Conservation (phyloP, 2,888 invertebrate species). For the Thymelicus lineola region DNA sequence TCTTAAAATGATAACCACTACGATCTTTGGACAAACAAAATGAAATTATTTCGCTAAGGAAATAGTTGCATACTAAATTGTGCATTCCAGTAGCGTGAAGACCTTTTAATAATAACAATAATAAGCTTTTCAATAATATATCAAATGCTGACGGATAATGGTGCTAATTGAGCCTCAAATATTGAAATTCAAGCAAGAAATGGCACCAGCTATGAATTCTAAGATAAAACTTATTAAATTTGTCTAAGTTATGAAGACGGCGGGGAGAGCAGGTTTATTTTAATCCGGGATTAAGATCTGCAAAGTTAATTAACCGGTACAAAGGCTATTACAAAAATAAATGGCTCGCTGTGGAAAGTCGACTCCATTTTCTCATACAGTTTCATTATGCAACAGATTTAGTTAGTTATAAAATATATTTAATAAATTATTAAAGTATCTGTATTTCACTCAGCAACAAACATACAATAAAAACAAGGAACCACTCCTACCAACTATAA, state of each 20-base stretch:
- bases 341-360: slow-evolving; percentile 17
- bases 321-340: slow-evolving; percentile 42
- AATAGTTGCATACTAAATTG: no score
- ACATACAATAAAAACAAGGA: no score
- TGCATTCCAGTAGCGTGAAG: no score
- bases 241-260: slow-evolving; percentile 54
- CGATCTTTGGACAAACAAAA: no score
- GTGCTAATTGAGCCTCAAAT: slow-evolving; percentile 6
- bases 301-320: slow-evolving; percentile 53
- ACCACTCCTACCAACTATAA: no score
- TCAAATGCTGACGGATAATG: no score
- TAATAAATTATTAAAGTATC: slow-evolving; percentile 32
- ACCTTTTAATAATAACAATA: no score
- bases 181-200: not conserved
- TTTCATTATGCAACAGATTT: slow-evolving; percentile 6
- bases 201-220: slow-evolving; percentile 45
- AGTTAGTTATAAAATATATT: not conserved
- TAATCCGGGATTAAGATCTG: slow-evolving; percentile 55
- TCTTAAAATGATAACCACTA: no score
- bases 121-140: no score
- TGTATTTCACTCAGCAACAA: slow-evolving; percentile 45
- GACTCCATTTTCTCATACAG: slow-evolving; percentile 11
- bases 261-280: slow-evolving; percentile 53
- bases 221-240: slow-evolving; percentile 59
- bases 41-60: no score